Evolutionary conservation across 2,113 vertebrate genomes (phyloP).

Genomic region (Synodontis membranacea): DNA sequence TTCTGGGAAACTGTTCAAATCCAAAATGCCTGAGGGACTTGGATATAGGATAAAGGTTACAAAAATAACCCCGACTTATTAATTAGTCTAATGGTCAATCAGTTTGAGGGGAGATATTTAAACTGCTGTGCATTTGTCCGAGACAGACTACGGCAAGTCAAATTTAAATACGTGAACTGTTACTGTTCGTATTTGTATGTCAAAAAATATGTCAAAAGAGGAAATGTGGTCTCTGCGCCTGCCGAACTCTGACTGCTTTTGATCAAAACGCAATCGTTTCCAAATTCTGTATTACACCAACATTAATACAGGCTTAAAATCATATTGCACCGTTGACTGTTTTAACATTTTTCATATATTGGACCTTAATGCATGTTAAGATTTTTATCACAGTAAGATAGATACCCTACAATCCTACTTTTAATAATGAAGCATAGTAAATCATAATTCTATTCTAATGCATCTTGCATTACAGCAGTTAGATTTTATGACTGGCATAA

Average conservation of each 20-base stretch:
- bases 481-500: background rate
- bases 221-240: background rate
- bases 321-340: background rate
- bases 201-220: background rate
- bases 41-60: too few relatives aligned
- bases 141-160: background rate
- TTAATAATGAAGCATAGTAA: background rate
- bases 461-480: background rate
- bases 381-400: background rate
- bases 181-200: background rate
- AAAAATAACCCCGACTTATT: background rate
- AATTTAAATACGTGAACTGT: background rate
- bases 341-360: background rate
- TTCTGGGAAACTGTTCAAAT: background rate
- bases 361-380: too few relatives aligned
- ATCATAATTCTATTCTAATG: background rate
- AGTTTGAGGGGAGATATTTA: background rate
- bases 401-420: background rate
- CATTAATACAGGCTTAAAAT: background rate
- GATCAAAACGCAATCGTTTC: background rate
- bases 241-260: background rate
- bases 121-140: background rate
- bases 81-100: background rate
- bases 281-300: background rate
- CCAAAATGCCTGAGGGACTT: background rate